Conservation (phyloP, 2,797 vertebrate species). For the Hirundo rustica region DNA sequence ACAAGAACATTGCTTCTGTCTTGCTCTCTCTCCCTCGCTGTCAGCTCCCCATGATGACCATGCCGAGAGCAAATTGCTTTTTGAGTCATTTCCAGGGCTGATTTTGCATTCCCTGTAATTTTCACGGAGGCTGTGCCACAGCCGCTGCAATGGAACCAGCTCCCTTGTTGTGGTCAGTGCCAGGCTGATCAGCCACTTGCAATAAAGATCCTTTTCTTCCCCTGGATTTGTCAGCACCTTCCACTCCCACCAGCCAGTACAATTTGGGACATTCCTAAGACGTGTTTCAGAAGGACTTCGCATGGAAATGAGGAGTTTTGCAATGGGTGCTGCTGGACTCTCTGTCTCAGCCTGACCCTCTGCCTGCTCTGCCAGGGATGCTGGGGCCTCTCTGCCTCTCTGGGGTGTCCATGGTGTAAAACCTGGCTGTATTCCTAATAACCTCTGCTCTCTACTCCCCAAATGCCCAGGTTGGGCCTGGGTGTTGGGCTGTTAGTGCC, state of each 20-base stretch:
- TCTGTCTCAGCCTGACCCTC: fast-evolving
- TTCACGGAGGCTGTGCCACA: neutral
- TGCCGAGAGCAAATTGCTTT: neutral
- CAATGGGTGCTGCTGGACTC: fast-evolving
- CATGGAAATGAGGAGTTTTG: neutral
- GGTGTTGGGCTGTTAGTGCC: neutral
- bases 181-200: constrained; percentile 23
- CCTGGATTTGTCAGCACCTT: neutral
- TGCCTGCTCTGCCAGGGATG: neutral
- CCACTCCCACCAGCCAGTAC: neutral
- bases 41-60: fast-evolving
- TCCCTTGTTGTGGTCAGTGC: constrained; percentile 37
- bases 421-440: neutral
- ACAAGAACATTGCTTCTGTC: neutral
- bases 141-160: fast-evolving
- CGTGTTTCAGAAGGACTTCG: neutral
- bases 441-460: neutral
- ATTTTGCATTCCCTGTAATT: constrained; percentile 1
- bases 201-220: neutral
- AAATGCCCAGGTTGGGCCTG: neutral
- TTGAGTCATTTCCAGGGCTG: constrained; percentile 4
- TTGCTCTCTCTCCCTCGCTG: neutral
- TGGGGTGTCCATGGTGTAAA: neutral
- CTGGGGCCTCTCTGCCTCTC: neutral
- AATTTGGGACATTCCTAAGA: neutral